Percentiles rank a stretch among this genome's conserved stretches.
Conservation (phyloP, 1,140 invertebrate genomes). For the Sitophilus oryzae region DNA sequence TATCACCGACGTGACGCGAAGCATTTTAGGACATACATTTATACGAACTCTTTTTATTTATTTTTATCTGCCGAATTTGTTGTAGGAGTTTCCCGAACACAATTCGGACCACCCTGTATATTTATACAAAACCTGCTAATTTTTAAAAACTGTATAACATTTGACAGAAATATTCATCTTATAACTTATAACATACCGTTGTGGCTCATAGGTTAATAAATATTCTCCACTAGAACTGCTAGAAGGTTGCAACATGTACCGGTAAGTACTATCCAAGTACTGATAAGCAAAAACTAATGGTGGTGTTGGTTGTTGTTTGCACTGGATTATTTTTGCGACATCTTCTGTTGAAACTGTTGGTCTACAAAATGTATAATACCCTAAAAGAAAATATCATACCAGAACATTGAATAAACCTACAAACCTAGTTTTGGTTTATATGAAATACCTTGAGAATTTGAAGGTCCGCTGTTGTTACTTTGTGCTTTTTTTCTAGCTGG, state of each 20-base stretch:
- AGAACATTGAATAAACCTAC: neutral
- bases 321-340: conserved; percentile 52
- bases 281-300: conserved; percentile 61
- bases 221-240: conserved; percentile 58
- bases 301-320: conserved; percentile 47
- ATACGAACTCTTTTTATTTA: too few species aligned
- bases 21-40: too few species aligned
- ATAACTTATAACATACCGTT: conserved; percentile 49
- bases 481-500: conserved; percentile 70
- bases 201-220: conserved; percentile 59
- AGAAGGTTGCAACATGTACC: conserved; percentile 58
- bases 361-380: conserved; percentile 50
- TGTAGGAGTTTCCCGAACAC: too few species aligned
- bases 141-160: too few species aligned
- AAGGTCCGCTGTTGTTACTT: conserved; percentile 47
- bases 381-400: neutral
- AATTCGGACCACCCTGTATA: too few species aligned
- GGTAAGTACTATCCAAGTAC: conserved; percentile 61
- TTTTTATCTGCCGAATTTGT: too few species aligned
- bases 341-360: conserved; percentile 67
- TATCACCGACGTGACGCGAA: too few species aligned
- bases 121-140: too few species aligned
- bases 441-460: conserved; percentile 36
- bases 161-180: too few species aligned
- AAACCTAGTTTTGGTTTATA: too few species aligned